Percentiles rank a stretch among this genome's conserved stretches.
phyloP scores from a whole-genome alignment of 2,888 invertebrate species.

The Prostheceraeus crozeri region DNA sequence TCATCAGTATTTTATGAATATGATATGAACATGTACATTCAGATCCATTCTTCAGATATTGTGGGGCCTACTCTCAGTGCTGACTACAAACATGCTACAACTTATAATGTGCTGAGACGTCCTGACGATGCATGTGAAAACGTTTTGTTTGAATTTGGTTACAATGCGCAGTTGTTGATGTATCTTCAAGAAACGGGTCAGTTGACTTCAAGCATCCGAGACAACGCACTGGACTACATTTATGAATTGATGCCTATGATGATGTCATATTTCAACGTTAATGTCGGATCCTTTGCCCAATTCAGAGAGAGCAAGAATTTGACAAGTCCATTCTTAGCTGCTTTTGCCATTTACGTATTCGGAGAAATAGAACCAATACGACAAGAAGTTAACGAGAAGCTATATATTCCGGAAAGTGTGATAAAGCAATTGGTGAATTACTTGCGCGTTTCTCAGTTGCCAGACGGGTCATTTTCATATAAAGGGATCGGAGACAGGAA shows the following conservation, averaged over 20 bases:
- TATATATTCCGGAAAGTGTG: no score
- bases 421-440: no score
- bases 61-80: conserved; percentile 60
- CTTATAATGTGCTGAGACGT: conserved; percentile 56
- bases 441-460: no score
- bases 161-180: conserved; percentile 78
- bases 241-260: conserved; percentile 80
- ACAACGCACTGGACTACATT: conserved; percentile 74
- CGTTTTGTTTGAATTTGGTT: conserved; percentile 90
- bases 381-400: no score
- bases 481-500: no score
- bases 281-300: conserved; percentile 75
- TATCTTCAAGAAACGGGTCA: conserved; percentile 83
- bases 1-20: no score
- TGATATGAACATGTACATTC: no score
- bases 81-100: conserved; percentile 50
- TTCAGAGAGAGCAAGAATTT: conserved; percentile 70
- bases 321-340: no score
- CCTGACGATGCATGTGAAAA: conserved; percentile 69
- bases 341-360: no score
- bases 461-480: no score
- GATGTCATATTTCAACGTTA: conserved; percentile 77
- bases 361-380: no score
- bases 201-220: conserved; percentile 71
- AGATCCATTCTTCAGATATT: conserved; percentile 61